Conservation (phyloP, 1,140 invertebrate species). For the Mya arenaria region DNA sequence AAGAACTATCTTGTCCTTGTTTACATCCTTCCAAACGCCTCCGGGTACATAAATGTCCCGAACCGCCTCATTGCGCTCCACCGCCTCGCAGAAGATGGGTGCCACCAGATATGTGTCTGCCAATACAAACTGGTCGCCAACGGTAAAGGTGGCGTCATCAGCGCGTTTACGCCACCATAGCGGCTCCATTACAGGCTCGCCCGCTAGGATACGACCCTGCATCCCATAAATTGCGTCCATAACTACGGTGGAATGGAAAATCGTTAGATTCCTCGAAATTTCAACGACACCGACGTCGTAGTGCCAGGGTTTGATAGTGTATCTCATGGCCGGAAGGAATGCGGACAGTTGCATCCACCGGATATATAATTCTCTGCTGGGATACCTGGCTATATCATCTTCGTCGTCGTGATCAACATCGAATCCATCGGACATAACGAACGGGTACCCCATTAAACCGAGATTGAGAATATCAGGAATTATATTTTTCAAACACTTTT, state of each 20-base stretch:
- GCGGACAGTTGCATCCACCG: conserved; percentile 94
- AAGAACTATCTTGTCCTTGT: conserved; percentile 6
- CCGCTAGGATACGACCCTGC: conserved; percentile 87
- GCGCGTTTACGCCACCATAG: conserved; percentile 95
- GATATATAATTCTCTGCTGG: conserved; percentile 91
- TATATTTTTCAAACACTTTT: conserved; percentile 78
- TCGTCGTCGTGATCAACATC: background rate
- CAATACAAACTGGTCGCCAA: conserved; percentile 91
- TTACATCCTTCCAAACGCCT: conserved; percentile 45
- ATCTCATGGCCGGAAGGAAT: conserved; percentile 94
- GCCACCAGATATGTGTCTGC: conserved; percentile 92
- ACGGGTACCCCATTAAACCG: conserved; percentile 92
- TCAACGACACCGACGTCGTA: conserved; percentile 87
- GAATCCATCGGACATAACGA: conserved; percentile 87
- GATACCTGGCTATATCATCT: conserved; percentile 73
- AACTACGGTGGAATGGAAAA: conserved; percentile 86
- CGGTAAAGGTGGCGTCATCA: conserved; percentile 88
- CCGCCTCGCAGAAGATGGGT: conserved; percentile 87
- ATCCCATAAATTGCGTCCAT: conserved; percentile 82
- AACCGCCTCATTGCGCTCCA: background rate
- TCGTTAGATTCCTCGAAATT: conserved; percentile 86
- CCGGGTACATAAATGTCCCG: conserved; percentile 48
- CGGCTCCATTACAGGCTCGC: conserved; percentile 86
- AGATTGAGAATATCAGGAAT: conserved; percentile 91
- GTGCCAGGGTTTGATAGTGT: conserved; percentile 93